Evolutionary conservation across 1,140 invertebrate species (phyloP), one percentile per base, ranked within the genome.

Genomic region (Drosophila kepulauana): DNA sequence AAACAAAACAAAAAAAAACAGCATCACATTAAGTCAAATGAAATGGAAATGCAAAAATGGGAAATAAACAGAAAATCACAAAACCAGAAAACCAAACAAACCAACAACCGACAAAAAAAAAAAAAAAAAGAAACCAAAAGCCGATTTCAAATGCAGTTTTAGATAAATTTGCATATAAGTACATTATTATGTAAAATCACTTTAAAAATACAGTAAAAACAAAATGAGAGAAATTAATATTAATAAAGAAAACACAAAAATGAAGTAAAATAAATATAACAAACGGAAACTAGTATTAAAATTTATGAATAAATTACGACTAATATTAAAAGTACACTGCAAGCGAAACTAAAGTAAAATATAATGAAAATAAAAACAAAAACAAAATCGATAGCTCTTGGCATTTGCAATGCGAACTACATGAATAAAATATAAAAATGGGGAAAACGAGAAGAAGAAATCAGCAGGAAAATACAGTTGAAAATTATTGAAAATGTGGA

Each of bases 151-250:
- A 86, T 82, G 82, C 82, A 86, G 75, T 87, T 87, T 87, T 77
- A 79, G 71, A 75, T 71, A 69, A 79, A 88, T 81, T 89, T 88
- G 85, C 81, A 84, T 89, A 88, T 82, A 87, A 89, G 86, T 89
- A 88, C 64, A 89, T 89, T 80, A 88, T 80, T 89, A 89, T 89
- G 86, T 85, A 89, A 89, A 89, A 89, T 89, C 86, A 89, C 85
- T 81, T 81, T 62, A 89, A 84, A 54, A 71, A 84, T 88, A 80
- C 70, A 80, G 72, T 51, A 85, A 78, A 75, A 67, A 41, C 35
- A 69, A 64, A 49, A 33, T 43, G 56, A 52, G 30, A 11, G 48
- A 33, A 15, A 33, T 43, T 46, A 61, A 61, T 25, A 54, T 48
- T 25, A 46, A 48, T 45, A 8, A 49, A n/a, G 41, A 70, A 63